Evolutionary conservation across 2,797 vertebrate genomes (phyloP).

Genomic region (Cheirogaleus major): DNA sequence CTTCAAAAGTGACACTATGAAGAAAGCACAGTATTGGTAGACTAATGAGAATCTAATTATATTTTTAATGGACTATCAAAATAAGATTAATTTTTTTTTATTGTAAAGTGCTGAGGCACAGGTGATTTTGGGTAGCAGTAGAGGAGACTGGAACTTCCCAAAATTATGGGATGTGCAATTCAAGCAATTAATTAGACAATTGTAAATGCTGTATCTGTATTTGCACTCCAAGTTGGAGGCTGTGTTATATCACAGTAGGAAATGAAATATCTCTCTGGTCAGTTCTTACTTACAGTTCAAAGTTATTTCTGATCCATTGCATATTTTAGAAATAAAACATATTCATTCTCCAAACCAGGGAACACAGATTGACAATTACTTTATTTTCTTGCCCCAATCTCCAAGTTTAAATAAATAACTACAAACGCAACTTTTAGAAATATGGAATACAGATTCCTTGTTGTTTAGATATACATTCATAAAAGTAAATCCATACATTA

Average conservation of each 20-base stretch:
- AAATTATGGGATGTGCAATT: not conserved
- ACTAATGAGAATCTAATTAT: not conserved
- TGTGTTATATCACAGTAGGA: not conserved
- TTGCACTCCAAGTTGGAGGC: not conserved
- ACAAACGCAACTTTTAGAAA: not conserved
- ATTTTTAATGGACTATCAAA: not conserved
- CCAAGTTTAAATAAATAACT: not conserved
- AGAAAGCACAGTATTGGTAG: not conserved
- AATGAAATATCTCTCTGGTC: not conserved
- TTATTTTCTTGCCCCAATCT: not conserved
- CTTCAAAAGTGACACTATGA: not conserved
- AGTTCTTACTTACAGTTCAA: not conserved
- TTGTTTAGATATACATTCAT: not conserved
- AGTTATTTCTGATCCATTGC: not conserved
- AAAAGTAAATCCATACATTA: not conserved
- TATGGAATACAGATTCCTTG: not conserved
- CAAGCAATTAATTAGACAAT: not conserved
- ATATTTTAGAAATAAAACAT: constrained; percentile 4
- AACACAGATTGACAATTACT: not conserved
- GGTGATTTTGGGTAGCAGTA: not conserved
- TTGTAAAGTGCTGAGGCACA: not conserved
- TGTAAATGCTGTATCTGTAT: not conserved
- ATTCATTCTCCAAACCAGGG: constrained; percentile 1
- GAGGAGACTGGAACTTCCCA: not conserved
- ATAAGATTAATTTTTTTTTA: not conserved